Base-by-base conservation (phyloP, 92 coral and sea anemone genomes). In the Heteractis magnifica region DNA sequence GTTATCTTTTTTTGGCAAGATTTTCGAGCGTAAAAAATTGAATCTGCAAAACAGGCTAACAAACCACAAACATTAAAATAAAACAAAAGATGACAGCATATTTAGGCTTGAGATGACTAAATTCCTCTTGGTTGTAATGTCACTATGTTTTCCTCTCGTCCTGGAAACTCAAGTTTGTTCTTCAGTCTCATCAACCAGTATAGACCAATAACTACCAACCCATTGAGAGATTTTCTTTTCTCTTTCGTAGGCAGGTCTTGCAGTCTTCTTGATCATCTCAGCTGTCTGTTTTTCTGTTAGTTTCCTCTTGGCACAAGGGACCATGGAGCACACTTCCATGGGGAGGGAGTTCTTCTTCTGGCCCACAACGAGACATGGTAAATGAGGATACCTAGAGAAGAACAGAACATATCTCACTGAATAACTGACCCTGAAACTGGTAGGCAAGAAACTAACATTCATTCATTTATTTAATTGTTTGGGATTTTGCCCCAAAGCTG, bases 271-370 rank as follows among this genome's bases (percentile, higher is more conserved):
- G 71, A 95, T 93, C 98, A 93, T 95, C 23, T 58, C 86, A 14
- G 94, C 91, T 5, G 90, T 92, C 82, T 95, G 98, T 52, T 88
- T 85, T 0, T 95, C 98, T 16, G 98, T 88, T 10, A 95, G 80
- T 26, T 91, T 89, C 21, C 90, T 89, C 77, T 87, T 90, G 10
- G 75, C 91, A 81, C 94, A 86, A 2, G 98, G 91, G 71, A 95
- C 87, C 55, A 92, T 84, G 5, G 77, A 82, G 71, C 97, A 91
- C 14, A 94, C 92, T 76, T 95, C 98, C 90, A 95, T 82, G 5
- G 98, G 98, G 71, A 95, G 71, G 49, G 91, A 80, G 76, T 93
- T 90, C 86, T 86, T 87, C 7, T 88, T 87, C 59, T 87, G 91
- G 0, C 92, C 97, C 50, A 87, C 97, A 59, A 74, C 60, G 10